Evolutionary conservation across 2,113 vertebrate genomes (phyloP), one percentile per base, ranked within the genome.

Genomic region (Antechinus flavipes): DNA sequence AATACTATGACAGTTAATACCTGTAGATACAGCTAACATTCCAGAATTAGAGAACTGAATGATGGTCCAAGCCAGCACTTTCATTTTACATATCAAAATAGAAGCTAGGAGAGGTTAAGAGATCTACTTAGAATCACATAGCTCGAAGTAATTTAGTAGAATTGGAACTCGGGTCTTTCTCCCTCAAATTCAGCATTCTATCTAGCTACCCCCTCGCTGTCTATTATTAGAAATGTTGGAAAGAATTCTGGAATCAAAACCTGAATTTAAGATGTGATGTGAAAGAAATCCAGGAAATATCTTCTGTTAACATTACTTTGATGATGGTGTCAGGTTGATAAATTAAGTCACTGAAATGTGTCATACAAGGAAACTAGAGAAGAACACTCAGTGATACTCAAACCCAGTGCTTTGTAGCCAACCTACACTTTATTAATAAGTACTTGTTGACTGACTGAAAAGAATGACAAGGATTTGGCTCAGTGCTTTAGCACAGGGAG

Each of bases 371-470:
- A 22, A 46, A 9, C 35, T 54, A 1, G 0, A 89, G 8, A 55
- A 24, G 14, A 54, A 42, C 0, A 0, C 1, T 0, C 52, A 0
- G 8, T 0, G 0, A 30, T 10, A 53, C 58, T 90, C 26, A 2
- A 25, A 12, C 9, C 16, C 35, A 84, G n/a, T 22, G 19, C 68
- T 84, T 7, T 50, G 7, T 3, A 22, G 54, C 25, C 30, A 53
- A 14, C 35, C 30, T 84, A 46, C 24, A 23, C 35, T 53, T 76
- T 46, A 24, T 52, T n/a, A 22, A 16, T 76, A 26, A 12, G 23
- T 14, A 1, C 11, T 2, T 24, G 58, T 7, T 24, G 58, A 46
- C 24, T 42, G 46, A 22, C 52, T 0, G 26, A 56, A 47, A 61
- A 42, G 27, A 8, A 9, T 8, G 89, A 52, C 0, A 0, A 22